phyloP scores from a whole-genome alignment of 1,140 invertebrate species.

The Chymomyza costata region DNA sequence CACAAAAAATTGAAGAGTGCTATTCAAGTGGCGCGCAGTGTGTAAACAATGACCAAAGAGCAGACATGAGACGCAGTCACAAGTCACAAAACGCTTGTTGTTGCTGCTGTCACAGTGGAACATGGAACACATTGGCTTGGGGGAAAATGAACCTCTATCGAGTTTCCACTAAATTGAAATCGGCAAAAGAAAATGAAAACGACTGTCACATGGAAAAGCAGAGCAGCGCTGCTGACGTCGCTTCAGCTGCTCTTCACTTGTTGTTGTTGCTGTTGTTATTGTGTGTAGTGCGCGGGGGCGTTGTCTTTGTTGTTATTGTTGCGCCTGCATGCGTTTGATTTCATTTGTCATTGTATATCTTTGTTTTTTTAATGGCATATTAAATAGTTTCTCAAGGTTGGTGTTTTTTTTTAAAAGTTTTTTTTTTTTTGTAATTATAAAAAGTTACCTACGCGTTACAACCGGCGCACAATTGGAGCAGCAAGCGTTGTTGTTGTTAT shows the following conservation, averaged over 20 bases:
- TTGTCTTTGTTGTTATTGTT: constrained; percentile 15
- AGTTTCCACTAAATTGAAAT: no score
- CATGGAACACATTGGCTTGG: constrained; percentile 2
- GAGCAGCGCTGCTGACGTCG: constrained; percentile 46
- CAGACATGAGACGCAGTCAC: no score
- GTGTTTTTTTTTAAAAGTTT: constrained; percentile 30
- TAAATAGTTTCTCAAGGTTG: constrained; percentile 50
- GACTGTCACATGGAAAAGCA: no score
- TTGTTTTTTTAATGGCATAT: constrained; percentile 10
- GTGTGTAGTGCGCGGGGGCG: constrained; percentile 2
- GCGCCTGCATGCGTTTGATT: constrained; percentile 46
- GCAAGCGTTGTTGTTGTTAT: constrained; percentile 18
- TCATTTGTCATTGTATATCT: constrained; percentile 41
- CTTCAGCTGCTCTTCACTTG: not conserved
- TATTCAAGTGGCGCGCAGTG: no score
- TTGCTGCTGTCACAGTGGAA: no score
- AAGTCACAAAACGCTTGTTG: no score
- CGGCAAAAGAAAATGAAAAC: no score
- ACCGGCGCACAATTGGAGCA: constrained; percentile 23
- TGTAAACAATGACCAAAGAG: no score
- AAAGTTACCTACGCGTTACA: constrained; percentile 45
- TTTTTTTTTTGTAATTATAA: constrained; percentile 42
- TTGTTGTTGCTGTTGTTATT: constrained; percentile 10
- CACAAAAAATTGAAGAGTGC: no score
- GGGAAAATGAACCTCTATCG: not conserved